Conservation (phyloP, 2,888 invertebrate genomes). For the Mechanitis messenoides region DNA sequence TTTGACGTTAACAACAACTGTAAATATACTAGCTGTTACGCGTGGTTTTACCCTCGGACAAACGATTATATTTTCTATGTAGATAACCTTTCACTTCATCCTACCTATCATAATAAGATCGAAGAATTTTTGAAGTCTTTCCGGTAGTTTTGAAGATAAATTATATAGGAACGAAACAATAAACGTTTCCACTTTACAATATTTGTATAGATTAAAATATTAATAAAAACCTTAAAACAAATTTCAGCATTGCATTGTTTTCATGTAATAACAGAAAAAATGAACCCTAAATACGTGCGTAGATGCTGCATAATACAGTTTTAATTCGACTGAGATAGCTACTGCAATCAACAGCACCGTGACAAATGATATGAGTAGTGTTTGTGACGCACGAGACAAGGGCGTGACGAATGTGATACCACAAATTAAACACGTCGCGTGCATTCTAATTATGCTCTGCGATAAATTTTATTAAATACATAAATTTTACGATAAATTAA, state of each 20-base stretch:
- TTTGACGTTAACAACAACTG: no score
- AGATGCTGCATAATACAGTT: slow-evolving; percentile 25
- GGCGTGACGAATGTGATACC: slow-evolving; percentile 25
- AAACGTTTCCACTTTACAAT: no score
- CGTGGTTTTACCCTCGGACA: no score
- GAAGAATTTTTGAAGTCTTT: no score
- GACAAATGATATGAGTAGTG: slow-evolving; percentile 31
- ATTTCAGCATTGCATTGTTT: neutral
- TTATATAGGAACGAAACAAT: no score
- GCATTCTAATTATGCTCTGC: slow-evolving; percentile 21
- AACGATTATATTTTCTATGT: no score
- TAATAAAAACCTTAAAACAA: no score
- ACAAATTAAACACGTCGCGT: slow-evolving; percentile 26
- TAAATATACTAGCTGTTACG: no score
- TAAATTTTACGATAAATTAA: neutral
- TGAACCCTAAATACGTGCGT: slow-evolving; percentile 7
- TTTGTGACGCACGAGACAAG: slow-evolving; percentile 25
- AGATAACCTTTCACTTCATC: no score
- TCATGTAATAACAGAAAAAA: neutral
- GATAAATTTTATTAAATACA: neutral
- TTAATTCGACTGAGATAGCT: slow-evolving; percentile 25
- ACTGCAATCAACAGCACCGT: slow-evolving; percentile 26
- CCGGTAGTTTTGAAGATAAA: no score
- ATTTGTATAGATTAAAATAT: no score
- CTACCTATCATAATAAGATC: no score